Base-by-base conservation (phyloP, 2,888 invertebrate species). In the Apotomis betuletana region DNA sequence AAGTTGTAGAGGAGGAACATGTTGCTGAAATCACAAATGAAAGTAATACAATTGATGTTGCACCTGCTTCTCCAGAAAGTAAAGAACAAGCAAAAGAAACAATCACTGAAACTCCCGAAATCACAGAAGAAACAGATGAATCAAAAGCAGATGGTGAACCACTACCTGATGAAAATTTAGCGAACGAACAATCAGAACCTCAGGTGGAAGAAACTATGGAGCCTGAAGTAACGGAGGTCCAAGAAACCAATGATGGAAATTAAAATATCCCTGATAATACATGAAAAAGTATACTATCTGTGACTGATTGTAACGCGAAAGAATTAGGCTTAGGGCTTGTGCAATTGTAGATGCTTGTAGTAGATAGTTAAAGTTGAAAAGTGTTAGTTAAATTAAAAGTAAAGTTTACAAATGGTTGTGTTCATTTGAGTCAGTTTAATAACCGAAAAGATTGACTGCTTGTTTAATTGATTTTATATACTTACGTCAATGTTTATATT, bases 1-100 rank as follows among this genome's bases (percentile, higher is more conserved):
- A 76, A 27, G 27, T 27, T 74, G 77, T 80, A 73, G 69, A 77
- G 44, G 77, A 55, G 75, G 76, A 68, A 69, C 67, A 70, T 73
- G 77, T 27, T 62, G 10, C 51, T 13, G 61, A 62, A 61, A 51
- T 51, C 15, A 36, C 65, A 75, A 74, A 69, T 75, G 76, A 75
- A 62, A 76, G 12, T 74, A 75, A 67, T 60, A 70, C 68, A 44
- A 54, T 75, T 65, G 70, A 74, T 64, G 55, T 51, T 51, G 64
- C 75, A 73, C 36, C 58, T 52, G 54, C 51, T 55, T 60, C 62
- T 54, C 44, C 12, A 55, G 36, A 38, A 51, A 46, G 27, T 46
- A 59, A 58, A 12, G 36, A 67, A 46, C 57, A 69, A 60, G 54
- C 13, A 36, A 36, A 36, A 46, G 46, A 10, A 6, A 27, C 8